Evolutionary conservation across 92 coral and sea anemone species (phyloP).

Genomic region (Porites evermanni): DNA sequence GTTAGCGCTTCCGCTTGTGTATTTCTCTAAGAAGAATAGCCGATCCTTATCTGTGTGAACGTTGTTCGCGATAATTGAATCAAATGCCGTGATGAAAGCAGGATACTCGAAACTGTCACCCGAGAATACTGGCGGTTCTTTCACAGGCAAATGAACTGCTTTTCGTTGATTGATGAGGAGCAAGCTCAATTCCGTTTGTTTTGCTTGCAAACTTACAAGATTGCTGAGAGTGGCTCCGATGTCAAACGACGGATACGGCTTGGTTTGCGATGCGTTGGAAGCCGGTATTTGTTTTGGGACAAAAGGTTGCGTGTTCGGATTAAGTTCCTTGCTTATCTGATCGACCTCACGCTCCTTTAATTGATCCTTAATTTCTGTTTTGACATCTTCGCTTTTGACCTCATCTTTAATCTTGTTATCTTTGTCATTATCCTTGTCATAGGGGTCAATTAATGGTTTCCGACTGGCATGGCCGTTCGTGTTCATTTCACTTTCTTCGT

Average conservation of each 20-base stretch:
- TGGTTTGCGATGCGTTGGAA: neutral
- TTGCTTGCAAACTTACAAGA: conserved; percentile 46
- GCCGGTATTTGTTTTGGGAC: conserved; percentile 7
- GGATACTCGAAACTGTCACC: conserved; percentile 61
- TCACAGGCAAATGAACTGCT: conserved; percentile 46
- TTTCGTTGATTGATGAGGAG: conserved; percentile 54
- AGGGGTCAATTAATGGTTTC: too few relatives aligned
- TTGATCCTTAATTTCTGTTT: too few relatives aligned
- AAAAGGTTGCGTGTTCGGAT: conserved; percentile 24
- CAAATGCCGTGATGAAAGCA: conserved; percentile 51
- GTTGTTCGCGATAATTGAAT: conserved; percentile 42
- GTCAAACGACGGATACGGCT: conserved; percentile 4
- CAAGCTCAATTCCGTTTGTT: conserved; percentile 46
- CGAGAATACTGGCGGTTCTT: conserved; percentile 51
- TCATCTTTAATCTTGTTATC: too few relatives aligned
- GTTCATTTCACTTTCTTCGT: neutral
- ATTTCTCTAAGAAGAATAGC: conserved; percentile 53
- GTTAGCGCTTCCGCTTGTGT: conserved; percentile 72
- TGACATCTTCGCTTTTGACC: too few relatives aligned
- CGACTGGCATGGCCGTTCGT: too few relatives aligned
- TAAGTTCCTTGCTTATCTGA: too few relatives aligned
- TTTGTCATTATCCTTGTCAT: too few relatives aligned
- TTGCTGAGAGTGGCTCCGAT: conserved; percentile 31
- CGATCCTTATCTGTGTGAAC: conserved; percentile 41
- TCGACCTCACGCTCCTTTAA: too few relatives aligned